phyloP scores from a whole-genome alignment of 2,113 vertebrate genomes.

The Hypanus sabinus region DNA sequence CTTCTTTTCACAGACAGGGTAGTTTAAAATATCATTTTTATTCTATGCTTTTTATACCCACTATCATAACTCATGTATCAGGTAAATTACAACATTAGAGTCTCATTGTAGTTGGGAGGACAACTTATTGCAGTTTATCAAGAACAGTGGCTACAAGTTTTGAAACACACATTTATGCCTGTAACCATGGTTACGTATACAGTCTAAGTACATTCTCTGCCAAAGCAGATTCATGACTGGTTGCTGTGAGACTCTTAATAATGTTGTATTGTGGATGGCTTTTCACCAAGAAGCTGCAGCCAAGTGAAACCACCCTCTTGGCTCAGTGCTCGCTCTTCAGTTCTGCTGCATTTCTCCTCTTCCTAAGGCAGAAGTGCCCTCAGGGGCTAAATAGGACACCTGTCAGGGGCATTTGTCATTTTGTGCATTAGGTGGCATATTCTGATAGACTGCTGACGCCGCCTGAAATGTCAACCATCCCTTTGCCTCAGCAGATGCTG shows the following conservation, averaged over 20 bases:
- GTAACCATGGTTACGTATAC: neutral
- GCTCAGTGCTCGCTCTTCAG: neutral
- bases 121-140: no score
- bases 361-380: neutral
- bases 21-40: conserved; percentile 18
- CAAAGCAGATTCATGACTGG: no score
- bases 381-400: neutral
- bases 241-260: neutral
- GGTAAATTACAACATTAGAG: neutral
- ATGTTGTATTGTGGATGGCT: no score
- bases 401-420: neutral
- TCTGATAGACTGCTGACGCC: neutral
- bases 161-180: neutral
- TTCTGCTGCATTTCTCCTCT: neutral
- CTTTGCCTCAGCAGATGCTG: no score
- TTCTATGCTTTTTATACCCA: neutral
- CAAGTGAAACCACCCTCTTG: neutral
- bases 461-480: no score
- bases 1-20: neutral
- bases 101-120: no score
- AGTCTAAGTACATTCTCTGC: no score
- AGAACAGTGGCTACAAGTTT: no score
- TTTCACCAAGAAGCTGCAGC: neutral
- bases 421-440: neutral
- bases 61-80: neutral